Evolutionary conservation across 1,140 invertebrate species (phyloP).

Genomic region (Atta cephalotes): DNA sequence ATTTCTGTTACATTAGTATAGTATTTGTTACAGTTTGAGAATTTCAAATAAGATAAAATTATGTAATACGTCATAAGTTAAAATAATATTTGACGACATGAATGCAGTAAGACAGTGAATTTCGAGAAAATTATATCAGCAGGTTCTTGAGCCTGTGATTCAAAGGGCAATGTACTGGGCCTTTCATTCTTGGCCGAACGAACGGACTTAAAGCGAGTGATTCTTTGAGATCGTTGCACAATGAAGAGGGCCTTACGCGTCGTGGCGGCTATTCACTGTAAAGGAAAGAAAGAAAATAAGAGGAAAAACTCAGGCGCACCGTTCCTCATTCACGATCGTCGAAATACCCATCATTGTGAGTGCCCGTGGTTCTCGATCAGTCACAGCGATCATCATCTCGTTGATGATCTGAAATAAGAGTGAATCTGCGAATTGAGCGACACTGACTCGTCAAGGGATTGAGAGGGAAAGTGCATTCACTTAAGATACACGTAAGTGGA

Average conservation of each 20-base stretch:
- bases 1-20: neutral
- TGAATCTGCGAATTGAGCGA: conserved; percentile 25
- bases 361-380: conserved; percentile 76
- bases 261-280: conserved; percentile 77
- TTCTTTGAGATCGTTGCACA: conserved; percentile 82
- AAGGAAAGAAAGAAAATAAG: conserved; percentile 74
- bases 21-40: neutral
- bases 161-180: conserved; percentile 74
- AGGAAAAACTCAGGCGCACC: conserved; percentile 78
- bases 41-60: neutral
- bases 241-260: conserved; percentile 72
- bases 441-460: conserved; percentile 52
- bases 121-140: conserved; percentile 77
- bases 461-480: conserved; percentile 34
- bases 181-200: conserved; percentile 72
- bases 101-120: conserved; percentile 45
- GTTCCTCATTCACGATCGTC: conserved; percentile 78
- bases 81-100: conserved; percentile 17
- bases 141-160: conserved; percentile 73
- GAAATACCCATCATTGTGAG: conserved; percentile 78
- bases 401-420: neutral
- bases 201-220: conserved; percentile 78
- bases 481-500: conserved; percentile 52
- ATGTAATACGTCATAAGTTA: conserved; percentile 2
- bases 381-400: neutral